Evolutionary conservation across 2,888 invertebrate genomes (phyloP).

Genomic region (Mantis religiosa): DNA sequence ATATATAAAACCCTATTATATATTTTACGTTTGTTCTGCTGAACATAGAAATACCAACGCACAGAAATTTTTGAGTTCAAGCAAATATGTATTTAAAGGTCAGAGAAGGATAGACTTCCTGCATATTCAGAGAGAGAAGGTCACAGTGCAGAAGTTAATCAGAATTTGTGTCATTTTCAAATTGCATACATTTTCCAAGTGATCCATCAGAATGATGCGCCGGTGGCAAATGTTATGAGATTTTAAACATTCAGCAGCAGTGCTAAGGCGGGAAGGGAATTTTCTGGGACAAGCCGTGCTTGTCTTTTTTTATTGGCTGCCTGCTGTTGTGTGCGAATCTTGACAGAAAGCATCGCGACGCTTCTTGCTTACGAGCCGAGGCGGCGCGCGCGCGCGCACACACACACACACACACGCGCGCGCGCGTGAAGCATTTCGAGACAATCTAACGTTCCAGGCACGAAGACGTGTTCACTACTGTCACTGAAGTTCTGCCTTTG

Average conservation of each 20-base stretch:
- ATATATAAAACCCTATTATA: too few species aligned
- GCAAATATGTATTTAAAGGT: too few species aligned
- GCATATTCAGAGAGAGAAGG: neutral
- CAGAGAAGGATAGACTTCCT: too few species aligned
- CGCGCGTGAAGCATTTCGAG: neutral
- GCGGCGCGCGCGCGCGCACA: neutral
- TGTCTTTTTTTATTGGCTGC: neutral
- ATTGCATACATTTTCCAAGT: neutral
- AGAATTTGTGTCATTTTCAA: neutral
- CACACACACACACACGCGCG: too few species aligned
- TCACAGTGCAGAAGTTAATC: neutral
- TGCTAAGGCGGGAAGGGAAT: neutral
- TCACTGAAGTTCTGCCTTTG: neutral
- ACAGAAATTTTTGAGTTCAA: too few species aligned
- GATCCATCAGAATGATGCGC: neutral
- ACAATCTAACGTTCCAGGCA: neutral
- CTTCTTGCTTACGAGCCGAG: neutral
- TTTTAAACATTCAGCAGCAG: slow-evolving; percentile 11
- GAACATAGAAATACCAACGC: too few species aligned
- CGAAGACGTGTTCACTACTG: neutral
- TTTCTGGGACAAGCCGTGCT: neutral
- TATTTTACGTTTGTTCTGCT: too few species aligned
- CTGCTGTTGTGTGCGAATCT: neutral
- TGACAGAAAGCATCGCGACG: neutral
- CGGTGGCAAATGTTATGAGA: slow-evolving; percentile 2